phyloP scores from a whole-genome alignment of 1,140 invertebrate species.

The Pseudomyrmex cubaensis region DNA sequence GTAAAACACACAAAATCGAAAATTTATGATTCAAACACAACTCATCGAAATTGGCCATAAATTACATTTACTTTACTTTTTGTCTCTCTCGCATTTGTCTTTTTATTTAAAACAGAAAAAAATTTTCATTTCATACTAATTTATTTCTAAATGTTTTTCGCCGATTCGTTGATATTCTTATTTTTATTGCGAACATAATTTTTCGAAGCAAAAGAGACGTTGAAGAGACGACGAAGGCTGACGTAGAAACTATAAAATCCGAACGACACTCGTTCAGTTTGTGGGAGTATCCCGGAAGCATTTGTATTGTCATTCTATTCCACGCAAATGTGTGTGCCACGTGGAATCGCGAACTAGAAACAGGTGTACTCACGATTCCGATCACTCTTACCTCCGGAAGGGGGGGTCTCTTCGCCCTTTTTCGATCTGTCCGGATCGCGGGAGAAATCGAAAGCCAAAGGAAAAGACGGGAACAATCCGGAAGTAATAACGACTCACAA shows the following conservation, averaged over 20 bases:
- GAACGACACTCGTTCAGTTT: slow-evolving; percentile 4
- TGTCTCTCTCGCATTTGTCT: neutral
- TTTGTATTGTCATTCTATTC: slow-evolving; percentile 17
- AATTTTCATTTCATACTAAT: neutral
- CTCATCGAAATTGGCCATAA: neutral
- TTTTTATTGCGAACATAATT: neutral
- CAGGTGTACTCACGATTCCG: slow-evolving; percentile 31
- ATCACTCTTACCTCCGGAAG: slow-evolving; percentile 41
- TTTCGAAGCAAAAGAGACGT: neutral
- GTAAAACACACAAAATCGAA: neutral
- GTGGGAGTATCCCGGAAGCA: slow-evolving; percentile 12
- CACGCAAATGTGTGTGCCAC: slow-evolving; percentile 18
- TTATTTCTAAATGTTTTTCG: neutral
- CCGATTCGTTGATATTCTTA: neutral
- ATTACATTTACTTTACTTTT: neutral
- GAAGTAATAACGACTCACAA: slow-evolving; percentile 60
- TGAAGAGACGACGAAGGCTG: slow-evolving; percentile 21
- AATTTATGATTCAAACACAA: neutral
- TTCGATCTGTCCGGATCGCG: slow-evolving; percentile 27
- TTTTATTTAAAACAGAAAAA: neutral
- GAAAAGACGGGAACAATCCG: slow-evolving; percentile 18
- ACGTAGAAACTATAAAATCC: slow-evolving; percentile 16
- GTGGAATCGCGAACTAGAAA: slow-evolving; percentile 16
- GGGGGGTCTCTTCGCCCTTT: slow-evolving; percentile 47
- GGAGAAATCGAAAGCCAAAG: slow-evolving; percentile 11